Base-by-base conservation (phyloP, 1,140 invertebrate species). In the Listronotus oregonensis region DNA sequence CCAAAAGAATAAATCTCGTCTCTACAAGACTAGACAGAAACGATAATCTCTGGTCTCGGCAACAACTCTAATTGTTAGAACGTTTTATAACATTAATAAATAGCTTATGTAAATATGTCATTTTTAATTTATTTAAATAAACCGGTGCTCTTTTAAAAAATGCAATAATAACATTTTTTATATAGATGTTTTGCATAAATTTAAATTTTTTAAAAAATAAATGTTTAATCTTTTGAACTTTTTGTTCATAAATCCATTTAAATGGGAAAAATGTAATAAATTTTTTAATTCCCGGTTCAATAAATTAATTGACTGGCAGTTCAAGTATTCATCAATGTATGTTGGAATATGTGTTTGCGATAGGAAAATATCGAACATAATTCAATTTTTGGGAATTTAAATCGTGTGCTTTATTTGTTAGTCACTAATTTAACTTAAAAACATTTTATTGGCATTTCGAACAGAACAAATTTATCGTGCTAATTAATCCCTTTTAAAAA, bases 251-350 rank as follows among this genome's bases (percentile, higher is more conserved):
- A 51, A 32, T 17, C 49, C 18, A 7, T 51, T 51, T 17, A 21
- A 51, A 51, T 32, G n/a, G 18, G 17, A 51, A 51, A 51, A 51
- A 6, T 8, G 49, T 32, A 51, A 51, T 51, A 51, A 51, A 51
- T 51, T 8, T 51, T 51, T 51, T 51, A 51, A 51, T 51, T 51
- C 6, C 49, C 49, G 15, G 21, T 51, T 51, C 21, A n/a, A 51
- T 51, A 51, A 51, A 51, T 51, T 51, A 51, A 15, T 8, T 49
- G 14, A 49, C 7, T 51, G 49, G 21, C 14, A 12, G 49, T 27
- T 51, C 5, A 51, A 49, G 46, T 49, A 51, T 21, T 51, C 49
- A 32, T 27, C 49, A 5, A 27, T 17, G 12, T 15, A 12, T 15
- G 11, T 15, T 17, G 11, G n/a, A 6, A 8, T 51, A 17, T 6